A percentile compares a stretch with the other conserved stretches of the same genome.
Evolutionary conservation across 2,797 vertebrate species (phyloP).

Genomic region (Melanotaenia nigrans): DNA sequence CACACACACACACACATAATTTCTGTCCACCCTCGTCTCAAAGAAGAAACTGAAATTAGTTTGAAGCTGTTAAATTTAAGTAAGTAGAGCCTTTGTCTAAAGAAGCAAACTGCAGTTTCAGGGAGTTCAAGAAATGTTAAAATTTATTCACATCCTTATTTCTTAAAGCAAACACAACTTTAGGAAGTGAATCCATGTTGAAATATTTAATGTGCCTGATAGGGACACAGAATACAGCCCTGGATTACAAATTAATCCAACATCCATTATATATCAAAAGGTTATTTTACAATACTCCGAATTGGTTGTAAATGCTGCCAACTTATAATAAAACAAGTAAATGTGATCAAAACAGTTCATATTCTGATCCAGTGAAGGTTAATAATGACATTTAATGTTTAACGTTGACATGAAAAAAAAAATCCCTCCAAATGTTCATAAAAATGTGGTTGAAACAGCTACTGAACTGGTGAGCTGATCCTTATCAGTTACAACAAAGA

Average conservation of each 20-base stretch:
- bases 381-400: no score
- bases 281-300: no score
- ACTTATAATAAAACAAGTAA: no score
- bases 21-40: conserved; percentile 4
- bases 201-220: background rate
- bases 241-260: background rate
- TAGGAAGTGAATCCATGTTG: conserved; percentile 4
- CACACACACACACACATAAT: background rate
- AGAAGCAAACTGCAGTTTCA: conserved; percentile 31
- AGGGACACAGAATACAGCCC: background rate
- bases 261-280: background rate
- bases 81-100: conserved; percentile 30
- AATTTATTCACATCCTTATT: background rate
- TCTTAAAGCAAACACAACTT: conserved; percentile 22
- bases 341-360: no score
- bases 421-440: no score
- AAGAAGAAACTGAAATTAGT: conserved; percentile 19
- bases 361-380: no score
- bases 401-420: no score
- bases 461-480: no score
- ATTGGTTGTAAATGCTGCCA: no score
- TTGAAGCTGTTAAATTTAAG: conserved; percentile 15
- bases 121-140: no score
- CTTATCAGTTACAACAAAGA: no score
- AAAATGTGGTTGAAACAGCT: no score